A percentile compares a stretch with the other conserved stretches of the same genome.
Conservation (phyloP, 2,888 invertebrate genomes). For the Oligia fasciuncula region DNA sequence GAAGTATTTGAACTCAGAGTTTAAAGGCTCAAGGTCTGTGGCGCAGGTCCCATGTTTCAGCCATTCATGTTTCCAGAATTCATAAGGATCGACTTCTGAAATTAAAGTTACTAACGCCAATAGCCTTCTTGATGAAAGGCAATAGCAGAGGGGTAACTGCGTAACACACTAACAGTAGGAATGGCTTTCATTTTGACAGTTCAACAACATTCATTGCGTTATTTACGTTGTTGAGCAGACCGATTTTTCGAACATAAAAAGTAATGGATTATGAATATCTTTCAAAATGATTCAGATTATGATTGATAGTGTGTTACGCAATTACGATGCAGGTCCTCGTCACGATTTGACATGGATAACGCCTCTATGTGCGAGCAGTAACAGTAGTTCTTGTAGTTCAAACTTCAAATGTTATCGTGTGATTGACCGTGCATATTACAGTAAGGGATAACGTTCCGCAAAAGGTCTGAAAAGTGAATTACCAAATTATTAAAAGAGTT, state of each 20-base stretch:
- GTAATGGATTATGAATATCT: too few species aligned
- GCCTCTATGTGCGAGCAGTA: neutral
- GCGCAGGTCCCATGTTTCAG: conserved; percentile 24
- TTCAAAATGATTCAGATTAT: too few species aligned
- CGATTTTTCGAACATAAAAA: too few species aligned
- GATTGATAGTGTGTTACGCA: too few species aligned
- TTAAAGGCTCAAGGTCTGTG: conserved; percentile 7
- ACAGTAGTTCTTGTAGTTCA: neutral
- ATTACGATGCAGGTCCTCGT: neutral
- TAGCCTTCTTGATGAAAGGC: neutral
- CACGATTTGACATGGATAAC: neutral
- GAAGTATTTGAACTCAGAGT: conserved; percentile 28
- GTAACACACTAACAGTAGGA: too few species aligned
- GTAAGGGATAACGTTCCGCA: neutral
- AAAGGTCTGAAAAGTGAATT: neutral
- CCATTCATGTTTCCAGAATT: conserved; percentile 33
- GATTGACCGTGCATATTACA: neutral
- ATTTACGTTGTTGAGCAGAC: too few species aligned
- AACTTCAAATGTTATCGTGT: neutral
- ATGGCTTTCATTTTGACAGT: too few species aligned
- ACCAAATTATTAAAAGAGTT: conserved; percentile 42
- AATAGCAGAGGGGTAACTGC: too few species aligned
- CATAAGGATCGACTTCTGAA: neutral
- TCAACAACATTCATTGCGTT: too few species aligned
- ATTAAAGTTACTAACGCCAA: conserved; percentile 27